Base-by-base conservation (phyloP, 2,797 vertebrate genomes). In the Darevskia nairensis region DNA sequence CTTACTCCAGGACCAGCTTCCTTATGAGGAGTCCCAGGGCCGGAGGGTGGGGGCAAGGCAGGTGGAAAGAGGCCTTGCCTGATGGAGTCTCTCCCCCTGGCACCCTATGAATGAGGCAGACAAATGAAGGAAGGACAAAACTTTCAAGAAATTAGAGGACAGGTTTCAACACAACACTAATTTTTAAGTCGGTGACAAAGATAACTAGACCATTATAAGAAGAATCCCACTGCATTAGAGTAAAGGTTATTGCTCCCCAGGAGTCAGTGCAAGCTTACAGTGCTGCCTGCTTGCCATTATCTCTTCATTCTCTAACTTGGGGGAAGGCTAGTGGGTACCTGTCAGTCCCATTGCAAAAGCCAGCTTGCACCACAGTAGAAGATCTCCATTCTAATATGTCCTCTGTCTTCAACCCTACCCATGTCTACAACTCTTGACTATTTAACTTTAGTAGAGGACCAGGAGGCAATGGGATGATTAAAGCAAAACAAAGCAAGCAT, bases 401-500 rank as follows among this genome's bases (percentile, higher is more conserved):
- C 13, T 9, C 59, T 75, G 5, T 15, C 78, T 71, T 61, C 10
- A 44, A 29, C 13, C 39, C 41, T 84, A 71, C 8, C 8, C 41
- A 68, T 39, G 32, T 39, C 71, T n/a, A 41, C 80, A 44, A 27
- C 69, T 13, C 88, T 72, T 85, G 13, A 71, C 72, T 74, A 17
- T 44, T 88, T 79, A 89, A 21, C 84, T 91, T 81, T 77, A 92
- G 68, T 50, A 25, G 68, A 93, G 17, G 71, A 66, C 11, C n/a
- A 17, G 11, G 17, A 32, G 17, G 19, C 8, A 25, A 10, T n/a
- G 27, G 11, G 61, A 94, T 86, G 27, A 82, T 50, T 35, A 89
- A 39, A 17, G 79, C 35, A 85, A 71, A 84, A 74, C 1, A 25
- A 91, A 88, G 85, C 90, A 84, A n/a, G 0, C 27, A 50, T 25